phyloP scores from a whole-genome alignment of 2,797 vertebrate species.

The Hirundo rustica region DNA sequence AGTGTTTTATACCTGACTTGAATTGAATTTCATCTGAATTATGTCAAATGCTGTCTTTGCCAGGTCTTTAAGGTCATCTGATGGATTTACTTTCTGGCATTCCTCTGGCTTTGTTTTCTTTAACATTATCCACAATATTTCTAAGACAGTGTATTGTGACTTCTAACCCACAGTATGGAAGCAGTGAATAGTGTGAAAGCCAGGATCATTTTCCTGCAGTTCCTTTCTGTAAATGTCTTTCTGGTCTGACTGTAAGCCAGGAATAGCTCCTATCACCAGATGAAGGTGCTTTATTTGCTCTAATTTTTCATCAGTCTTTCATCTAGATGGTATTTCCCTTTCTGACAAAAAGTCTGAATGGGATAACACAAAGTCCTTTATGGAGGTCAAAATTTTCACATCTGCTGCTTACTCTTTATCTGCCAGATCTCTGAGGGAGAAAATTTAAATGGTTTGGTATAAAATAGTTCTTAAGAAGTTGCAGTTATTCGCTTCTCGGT shows the following conservation, averaged over 20 bases:
- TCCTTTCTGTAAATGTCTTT: not conserved
- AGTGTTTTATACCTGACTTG: not conserved
- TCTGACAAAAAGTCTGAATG: not conserved
- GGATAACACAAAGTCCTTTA: not conserved
- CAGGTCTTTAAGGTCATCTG: not conserved
- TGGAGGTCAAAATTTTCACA: not conserved
- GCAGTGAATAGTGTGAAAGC: not conserved
- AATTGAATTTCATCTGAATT: not conserved
- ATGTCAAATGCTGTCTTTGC: not conserved
- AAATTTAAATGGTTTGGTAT: not conserved
- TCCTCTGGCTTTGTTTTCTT: not conserved
- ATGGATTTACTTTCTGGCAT: not conserved
- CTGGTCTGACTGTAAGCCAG: not conserved
- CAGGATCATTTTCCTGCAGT: not conserved
- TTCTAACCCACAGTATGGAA: not conserved
- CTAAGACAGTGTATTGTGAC: fast-evolving
- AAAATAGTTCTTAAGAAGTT: not conserved
- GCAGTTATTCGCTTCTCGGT: not conserved
- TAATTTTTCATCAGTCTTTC: not conserved
- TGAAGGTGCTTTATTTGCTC: not conserved
- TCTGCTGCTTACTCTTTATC: not conserved
- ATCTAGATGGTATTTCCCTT: not conserved
- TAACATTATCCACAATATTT: not conserved
- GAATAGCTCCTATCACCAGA: not conserved
- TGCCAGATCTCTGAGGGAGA: not conserved